Evolutionary conservation across 2,113 vertebrate genomes (phyloP), one percentile per base, ranked within the genome.

Genomic region (Entelurus aequoreus): DNA sequence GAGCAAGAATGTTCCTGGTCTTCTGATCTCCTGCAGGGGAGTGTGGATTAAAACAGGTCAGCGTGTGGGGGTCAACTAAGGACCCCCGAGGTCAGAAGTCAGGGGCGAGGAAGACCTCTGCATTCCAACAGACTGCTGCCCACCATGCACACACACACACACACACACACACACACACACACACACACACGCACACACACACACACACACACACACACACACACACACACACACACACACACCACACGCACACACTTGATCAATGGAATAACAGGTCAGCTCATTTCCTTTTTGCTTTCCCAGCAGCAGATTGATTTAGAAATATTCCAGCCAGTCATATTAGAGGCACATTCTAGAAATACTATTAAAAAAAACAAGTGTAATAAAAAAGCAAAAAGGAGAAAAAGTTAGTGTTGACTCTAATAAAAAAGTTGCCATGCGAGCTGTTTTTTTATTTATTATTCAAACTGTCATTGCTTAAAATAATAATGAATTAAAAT

Each of bases 11-110:
- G 66, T 54, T 53, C 51, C 49, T 48, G 16, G 19, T 62, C 37
- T 36, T 50, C 66, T 67, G 79, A 85, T 84, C 72, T 75, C 56
- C 75, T 83, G 76, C 69, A 78, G 73, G 63, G 69, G 57, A 77
- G 75, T 62, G 54, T 73, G 82, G 84, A 86, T 89, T 88, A 87
- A 84, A 84, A 79, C 61, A 76, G 79, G 70, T 84, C 82, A 86
- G 80, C 79, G 76, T 80, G 79, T 75, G 68, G 79, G 68, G 85
- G 80, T 88, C 82, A 83, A 66, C 37, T 35, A 48, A 67, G 69
- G 68, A 80, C 74, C 80, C 28, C 69, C 53, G 54, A 63, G 80
- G 88, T 86, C 86, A 86, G 84, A 88, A 62, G 86, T 86, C 87
- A 89, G 54, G 73, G 60, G 57, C 71, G 75, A 84, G 77, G 74